These are phyloP conservation scores for Peromyscus melanophrys DNA, from an alignment of 2,797 vertebrate species.

Conservation along the genomic window DNA sequence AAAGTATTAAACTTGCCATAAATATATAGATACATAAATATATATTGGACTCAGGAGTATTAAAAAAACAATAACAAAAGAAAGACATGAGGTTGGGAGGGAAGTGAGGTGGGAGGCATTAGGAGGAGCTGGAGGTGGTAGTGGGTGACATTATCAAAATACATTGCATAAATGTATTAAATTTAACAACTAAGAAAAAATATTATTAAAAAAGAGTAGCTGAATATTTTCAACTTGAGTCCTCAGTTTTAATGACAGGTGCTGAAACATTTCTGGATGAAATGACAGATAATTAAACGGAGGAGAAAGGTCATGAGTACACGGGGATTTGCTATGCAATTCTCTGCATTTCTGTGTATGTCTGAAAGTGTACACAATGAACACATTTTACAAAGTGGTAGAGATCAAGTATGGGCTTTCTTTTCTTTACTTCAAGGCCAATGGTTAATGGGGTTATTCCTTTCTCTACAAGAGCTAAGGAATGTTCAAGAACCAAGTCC, in stretches of 20 bases:
- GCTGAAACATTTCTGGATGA: neutral
- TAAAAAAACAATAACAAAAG: neutral
- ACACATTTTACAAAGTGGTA: neutral
- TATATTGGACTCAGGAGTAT: neutral
- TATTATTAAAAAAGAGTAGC: neutral
- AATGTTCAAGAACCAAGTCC: neutral
- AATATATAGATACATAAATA: neutral
- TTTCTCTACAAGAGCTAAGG: neutral
- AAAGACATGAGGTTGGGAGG: neutral
- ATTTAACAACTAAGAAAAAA: neutral
- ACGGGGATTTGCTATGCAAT: neutral
- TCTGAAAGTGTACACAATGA: conserved; percentile 21
- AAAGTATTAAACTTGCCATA: neutral
- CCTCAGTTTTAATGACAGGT: conserved; percentile 5
- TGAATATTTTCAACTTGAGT: neutral
- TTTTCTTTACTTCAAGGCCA: conserved; percentile 48
- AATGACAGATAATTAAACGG: neutral
- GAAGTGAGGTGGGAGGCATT: too few species aligned
- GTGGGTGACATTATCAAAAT: neutral
- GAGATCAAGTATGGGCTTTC: conserved; percentile 29
- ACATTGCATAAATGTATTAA: neutral
- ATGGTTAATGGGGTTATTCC: neutral
- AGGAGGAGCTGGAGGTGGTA: neutral
- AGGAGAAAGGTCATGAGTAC: neutral
- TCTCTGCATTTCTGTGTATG: neutral